Evolutionary conservation across 2,888 invertebrate species (phyloP).

Genomic region (Coecobrya sp.): DNA sequence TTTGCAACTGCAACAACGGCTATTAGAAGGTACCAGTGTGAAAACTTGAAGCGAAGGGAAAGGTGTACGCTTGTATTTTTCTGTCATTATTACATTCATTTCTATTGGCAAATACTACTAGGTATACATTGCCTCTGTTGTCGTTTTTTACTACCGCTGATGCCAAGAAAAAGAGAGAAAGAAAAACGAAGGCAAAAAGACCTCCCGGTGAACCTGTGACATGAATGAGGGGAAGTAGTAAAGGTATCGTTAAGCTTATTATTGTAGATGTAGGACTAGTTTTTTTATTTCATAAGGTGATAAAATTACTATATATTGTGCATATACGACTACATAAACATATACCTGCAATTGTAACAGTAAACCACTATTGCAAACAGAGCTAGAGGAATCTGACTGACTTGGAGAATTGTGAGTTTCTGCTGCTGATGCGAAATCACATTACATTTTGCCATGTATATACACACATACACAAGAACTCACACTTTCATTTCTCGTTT

Average conservation of each 20-base stretch:
- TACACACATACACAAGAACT: background rate
- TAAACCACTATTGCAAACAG: background rate
- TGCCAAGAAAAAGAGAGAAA: slow-evolving; percentile 65
- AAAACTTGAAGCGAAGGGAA: slow-evolving; percentile 6
- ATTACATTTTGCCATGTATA: slow-evolving; percentile 42
- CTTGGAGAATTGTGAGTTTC: background rate
- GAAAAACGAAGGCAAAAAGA: slow-evolving; percentile 53
- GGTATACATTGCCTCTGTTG: slow-evolving; percentile 33
- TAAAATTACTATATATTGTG: slow-evolving; percentile 43
- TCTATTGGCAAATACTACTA: slow-evolving; percentile 18
- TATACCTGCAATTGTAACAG: slow-evolving; percentile 46
- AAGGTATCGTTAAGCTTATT: slow-evolving; percentile 54
- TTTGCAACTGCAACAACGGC: slow-evolving; percentile 1
- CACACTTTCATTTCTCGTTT: slow-evolving; percentile 68
- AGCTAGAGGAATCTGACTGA: slow-evolving; percentile 21
- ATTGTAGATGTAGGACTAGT: background rate
- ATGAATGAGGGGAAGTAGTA: slow-evolving; percentile 63
- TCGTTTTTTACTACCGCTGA: slow-evolving; percentile 57
- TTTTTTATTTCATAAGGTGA: slow-evolving; percentile 54
- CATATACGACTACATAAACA: background rate
- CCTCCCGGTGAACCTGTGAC: slow-evolving; percentile 76
- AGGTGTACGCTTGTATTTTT: slow-evolving; percentile 12
- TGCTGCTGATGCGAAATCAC: slow-evolving; percentile 2
- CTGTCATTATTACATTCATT: slow-evolving; percentile 54
- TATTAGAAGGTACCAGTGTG: background rate